phyloP scores from a whole-genome alignment of 2,888 invertebrate genomes.

The Torymus auratus region DNA sequence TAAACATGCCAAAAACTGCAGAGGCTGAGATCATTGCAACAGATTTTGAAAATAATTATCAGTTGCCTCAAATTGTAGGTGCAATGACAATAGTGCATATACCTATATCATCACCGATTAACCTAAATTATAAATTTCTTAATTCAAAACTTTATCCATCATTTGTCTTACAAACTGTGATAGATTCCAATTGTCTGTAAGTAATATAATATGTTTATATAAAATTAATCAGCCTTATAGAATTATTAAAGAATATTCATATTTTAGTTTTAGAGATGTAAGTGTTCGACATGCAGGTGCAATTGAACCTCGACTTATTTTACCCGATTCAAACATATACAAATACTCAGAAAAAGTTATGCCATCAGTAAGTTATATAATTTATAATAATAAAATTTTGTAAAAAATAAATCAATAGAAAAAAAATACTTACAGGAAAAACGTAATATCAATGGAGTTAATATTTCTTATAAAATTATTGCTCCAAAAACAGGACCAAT shows the following conservation, averaged over 20 bases:
- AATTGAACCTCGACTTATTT: constrained; percentile 43
- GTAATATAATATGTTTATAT: constrained; percentile 22
- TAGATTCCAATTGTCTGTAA: constrained; percentile 63
- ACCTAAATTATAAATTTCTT: constrained; percentile 57
- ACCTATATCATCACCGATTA: constrained; percentile 58
- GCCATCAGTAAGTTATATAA: constrained; percentile 51
- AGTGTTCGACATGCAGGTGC: constrained; percentile 61
- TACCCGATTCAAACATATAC: constrained; percentile 60
- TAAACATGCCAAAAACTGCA: constrained; percentile 64
- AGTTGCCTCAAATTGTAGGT: constrained; percentile 67
- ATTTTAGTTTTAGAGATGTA: constrained; percentile 60
- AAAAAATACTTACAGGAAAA: constrained; percentile 52
- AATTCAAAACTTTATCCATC: constrained; percentile 62
- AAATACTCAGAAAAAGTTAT: constrained; percentile 58
- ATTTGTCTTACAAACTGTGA: constrained; percentile 63
- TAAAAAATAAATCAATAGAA: too few relatives aligned
- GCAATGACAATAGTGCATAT: constrained; percentile 64
- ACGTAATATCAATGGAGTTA: constrained; percentile 56
- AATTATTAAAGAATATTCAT: background rate
- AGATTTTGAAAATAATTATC: constrained; percentile 62
- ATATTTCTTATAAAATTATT: constrained; percentile 64
- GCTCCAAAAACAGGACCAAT: constrained; percentile 61
- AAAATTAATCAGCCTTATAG: constrained; percentile 1
- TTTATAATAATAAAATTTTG: background rate
- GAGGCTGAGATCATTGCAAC: constrained; percentile 62